Evolutionary conservation across 1,140 invertebrate species (phyloP).

Genomic region (Agrilus planipennis): DNA sequence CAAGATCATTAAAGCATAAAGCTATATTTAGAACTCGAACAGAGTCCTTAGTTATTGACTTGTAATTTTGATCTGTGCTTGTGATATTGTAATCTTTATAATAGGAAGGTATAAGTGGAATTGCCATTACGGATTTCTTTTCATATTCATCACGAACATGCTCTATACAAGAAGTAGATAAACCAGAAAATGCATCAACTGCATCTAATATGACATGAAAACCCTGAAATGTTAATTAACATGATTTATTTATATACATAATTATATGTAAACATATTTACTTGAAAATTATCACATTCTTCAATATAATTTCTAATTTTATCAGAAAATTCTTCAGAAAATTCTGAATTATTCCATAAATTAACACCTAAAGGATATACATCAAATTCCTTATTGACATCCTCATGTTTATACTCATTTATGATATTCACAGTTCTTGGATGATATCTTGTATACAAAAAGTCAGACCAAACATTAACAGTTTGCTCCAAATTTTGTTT

Average conservation of each 20-base stretch:
- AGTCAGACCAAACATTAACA: conserved; percentile 73
- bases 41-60: conserved; percentile 43
- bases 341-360: conserved; percentile 51
- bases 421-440: conserved; percentile 60
- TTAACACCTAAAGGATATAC: conserved; percentile 50
- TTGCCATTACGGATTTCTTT: conserved; percentile 53
- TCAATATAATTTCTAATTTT: conserved; percentile 71
- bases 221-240: conserved; percentile 42
- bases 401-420: conserved; percentile 54
- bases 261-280: conserved; percentile 7
- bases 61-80: conserved; percentile 37
- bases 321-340: conserved; percentile 60
- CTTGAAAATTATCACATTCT: conserved; percentile 61
- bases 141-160: conserved; percentile 70
- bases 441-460: conserved; percentile 63
- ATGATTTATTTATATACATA: background rate
- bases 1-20: conserved; percentile 47
- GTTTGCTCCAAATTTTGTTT: conserved; percentile 49
- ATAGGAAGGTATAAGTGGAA: conserved; percentile 50
- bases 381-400: conserved; percentile 53
- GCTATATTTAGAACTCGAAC: conserved; percentile 53
- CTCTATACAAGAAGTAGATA: conserved; percentile 55
- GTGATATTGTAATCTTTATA: conserved; percentile 37
- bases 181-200: conserved; percentile 65
- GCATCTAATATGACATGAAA: conserved; percentile 70